A percentile compares a stretch with the other conserved stretches of the same genome.
These are phyloP conservation scores for Nothura maculosa DNA, from an alignment of 2,797 vertebrate genomes.

Conservation along the genomic window DNA sequence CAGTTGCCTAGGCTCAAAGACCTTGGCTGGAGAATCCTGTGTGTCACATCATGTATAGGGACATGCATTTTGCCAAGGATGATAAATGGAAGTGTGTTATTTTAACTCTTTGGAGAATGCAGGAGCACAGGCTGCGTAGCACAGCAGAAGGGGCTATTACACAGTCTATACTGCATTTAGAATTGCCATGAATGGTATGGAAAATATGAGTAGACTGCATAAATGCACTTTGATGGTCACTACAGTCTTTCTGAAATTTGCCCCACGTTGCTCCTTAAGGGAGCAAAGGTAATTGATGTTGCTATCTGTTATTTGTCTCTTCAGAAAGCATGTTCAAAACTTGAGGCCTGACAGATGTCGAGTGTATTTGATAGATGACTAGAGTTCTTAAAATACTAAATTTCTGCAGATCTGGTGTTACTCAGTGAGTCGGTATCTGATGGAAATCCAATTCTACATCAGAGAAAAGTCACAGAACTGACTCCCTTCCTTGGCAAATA, in stretches of 20 bases:
- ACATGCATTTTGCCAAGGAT: neutral
- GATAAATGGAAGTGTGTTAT: neutral
- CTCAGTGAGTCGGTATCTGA: neutral
- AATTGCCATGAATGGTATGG: neutral
- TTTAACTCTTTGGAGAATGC: neutral
- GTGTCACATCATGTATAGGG: neutral
- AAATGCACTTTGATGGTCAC: neutral
- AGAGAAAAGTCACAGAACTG: neutral
- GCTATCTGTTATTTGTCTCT: neutral
- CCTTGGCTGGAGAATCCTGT: neutral
- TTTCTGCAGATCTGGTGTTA: neutral
- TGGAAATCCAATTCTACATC: neutral
- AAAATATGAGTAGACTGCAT: neutral
- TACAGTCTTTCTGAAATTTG: neutral
- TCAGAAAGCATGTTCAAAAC: neutral
- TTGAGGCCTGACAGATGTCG: neutral
- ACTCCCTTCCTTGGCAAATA: neutral
- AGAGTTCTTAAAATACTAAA: neutral
- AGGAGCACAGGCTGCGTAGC: neutral
- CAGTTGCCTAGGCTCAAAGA: neutral
- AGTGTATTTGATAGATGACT: neutral
- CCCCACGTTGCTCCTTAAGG: neutral
- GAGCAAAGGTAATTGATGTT: neutral
- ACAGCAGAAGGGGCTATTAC: neutral
- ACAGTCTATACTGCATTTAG: neutral